Percentiles rank a stretch among this genome's conserved stretches.
These are phyloP conservation scores for Taenioides sp. DNA, from an alignment of 2,797 vertebrate species.

Conservation along the genomic window DNA sequence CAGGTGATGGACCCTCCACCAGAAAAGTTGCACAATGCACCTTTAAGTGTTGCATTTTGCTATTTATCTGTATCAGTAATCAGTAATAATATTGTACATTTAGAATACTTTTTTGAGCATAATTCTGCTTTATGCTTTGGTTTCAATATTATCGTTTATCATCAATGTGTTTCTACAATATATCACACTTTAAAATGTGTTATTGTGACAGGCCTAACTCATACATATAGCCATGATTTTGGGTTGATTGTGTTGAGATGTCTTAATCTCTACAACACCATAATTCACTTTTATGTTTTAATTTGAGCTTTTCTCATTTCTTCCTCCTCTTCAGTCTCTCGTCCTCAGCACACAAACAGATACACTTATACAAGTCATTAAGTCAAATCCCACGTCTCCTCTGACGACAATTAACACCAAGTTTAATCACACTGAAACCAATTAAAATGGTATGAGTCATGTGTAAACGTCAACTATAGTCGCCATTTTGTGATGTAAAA, in stretches of 20 bases:
- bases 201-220: too few species aligned
- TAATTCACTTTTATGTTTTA: slow-evolving; percentile 18
- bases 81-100: too few species aligned
- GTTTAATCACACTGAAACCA: slow-evolving; percentile 1
- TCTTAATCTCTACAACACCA: not conserved
- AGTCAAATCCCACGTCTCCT: slow-evolving; percentile 25
- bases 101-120: too few species aligned
- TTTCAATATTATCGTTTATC: too few species aligned
- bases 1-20: too few species aligned
- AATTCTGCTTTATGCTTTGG: too few species aligned
- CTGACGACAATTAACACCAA: slow-evolving; percentile 12
- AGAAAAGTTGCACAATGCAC: too few species aligned
- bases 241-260: not conserved
- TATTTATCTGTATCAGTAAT: too few species aligned
- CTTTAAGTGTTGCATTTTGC: too few species aligned
- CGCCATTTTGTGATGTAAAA: not conserved
- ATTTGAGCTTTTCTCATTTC: slow-evolving; percentile 17
- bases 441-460: not conserved
- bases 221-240: not conserved
- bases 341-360: not conserved
- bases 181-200: too few species aligned
- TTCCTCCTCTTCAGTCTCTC: not conserved
- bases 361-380: slow-evolving; percentile 14
- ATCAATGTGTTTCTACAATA: too few species aligned
- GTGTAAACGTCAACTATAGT: not conserved